These are phyloP conservation scores for Patiria miniata DNA, from an alignment of 35 echinoderm and acorn worm species.

Conservation along the genomic window DNA sequence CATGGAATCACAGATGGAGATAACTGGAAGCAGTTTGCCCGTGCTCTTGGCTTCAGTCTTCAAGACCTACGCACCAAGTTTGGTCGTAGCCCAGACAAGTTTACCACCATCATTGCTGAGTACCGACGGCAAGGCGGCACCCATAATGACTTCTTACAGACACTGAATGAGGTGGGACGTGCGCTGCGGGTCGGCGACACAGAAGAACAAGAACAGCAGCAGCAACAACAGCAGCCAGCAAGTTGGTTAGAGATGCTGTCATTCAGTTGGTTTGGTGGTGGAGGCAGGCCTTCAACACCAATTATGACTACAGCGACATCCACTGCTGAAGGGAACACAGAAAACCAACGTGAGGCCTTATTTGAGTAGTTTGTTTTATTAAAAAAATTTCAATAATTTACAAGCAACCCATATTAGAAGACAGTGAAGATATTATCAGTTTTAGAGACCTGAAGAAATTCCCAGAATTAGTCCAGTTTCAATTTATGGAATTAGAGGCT, in stretches of 20 bases:
- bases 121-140: conserved; percentile 69
- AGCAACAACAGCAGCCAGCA: too few species aligned
- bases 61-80: conserved; percentile 67
- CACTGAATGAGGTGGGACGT: conserved; percentile 57
- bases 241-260: conserved; percentile 56
- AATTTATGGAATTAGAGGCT: too few species aligned
- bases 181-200: conserved; percentile 52
- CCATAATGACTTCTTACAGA: conserved; percentile 70
- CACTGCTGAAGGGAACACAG: conserved; percentile 46
- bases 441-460: too few species aligned
- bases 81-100: conserved; percentile 52
- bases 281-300: not conserved
- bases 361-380: too few species aligned
- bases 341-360: conserved; percentile 66
- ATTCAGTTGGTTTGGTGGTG: conserved; percentile 32
- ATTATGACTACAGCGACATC: conserved; percentile 44
- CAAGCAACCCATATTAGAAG: too few species aligned
- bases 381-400: too few species aligned
- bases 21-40: conserved; percentile 90
- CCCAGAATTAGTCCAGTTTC: too few species aligned
- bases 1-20: conserved; percentile 64
- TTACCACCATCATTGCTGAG: conserved; percentile 58
- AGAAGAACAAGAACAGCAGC: not conserved
- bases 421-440: too few species aligned
- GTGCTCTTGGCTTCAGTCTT: conserved; percentile 65